A percentile compares a stretch with the other conserved stretches of the same genome.
Conservation (phyloP, 2,113 vertebrate genomes). For the Megalops atlanticus region DNA sequence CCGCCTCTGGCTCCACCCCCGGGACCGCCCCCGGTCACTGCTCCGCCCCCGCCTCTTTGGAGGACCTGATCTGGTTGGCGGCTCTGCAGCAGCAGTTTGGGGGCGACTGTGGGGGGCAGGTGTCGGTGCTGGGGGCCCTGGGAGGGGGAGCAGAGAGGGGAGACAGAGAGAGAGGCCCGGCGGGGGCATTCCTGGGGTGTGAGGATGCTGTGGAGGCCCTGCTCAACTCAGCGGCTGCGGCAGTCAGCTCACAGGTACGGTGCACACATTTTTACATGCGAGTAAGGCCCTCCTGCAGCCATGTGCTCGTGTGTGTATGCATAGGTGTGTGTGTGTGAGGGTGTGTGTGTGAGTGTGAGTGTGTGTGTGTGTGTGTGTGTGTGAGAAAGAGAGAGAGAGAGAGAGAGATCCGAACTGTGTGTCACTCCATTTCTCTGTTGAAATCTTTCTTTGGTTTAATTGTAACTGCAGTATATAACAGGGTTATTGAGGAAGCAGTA, state of each 20-base stretch:
- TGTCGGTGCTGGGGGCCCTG: conserved; percentile 65
- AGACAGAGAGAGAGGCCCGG: conserved; percentile 77
- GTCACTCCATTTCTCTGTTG: too few relatives aligned
- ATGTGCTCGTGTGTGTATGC: too few relatives aligned
- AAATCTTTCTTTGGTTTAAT: too few relatives aligned
- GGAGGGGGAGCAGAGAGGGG: conserved; percentile 65
- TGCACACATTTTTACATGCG: too few relatives aligned
- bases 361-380: too few relatives aligned
- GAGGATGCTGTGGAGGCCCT: conserved; percentile 96
- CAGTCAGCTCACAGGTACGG: conserved; percentile 82
- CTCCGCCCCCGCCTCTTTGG: conserved; percentile 76
- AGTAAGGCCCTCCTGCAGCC: too few relatives aligned
- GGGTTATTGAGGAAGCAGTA: too few relatives aligned
- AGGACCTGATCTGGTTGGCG: conserved; percentile 98
- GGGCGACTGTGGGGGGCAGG: conserved; percentile 70
- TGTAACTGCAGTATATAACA: too few relatives aligned
- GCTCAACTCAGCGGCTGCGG: conserved; percentile 83
- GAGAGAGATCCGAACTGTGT: too few relatives aligned
- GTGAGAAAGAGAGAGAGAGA: too few relatives aligned
- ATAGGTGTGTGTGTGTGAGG: too few relatives aligned
- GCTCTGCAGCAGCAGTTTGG: conserved; percentile 92
- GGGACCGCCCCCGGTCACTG: not conserved
- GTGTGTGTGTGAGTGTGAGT: too few relatives aligned
- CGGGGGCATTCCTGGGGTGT: conserved; percentile 85
- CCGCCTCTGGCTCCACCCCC: conserved; percentile 35